Evolutionary conservation across 2,113 vertebrate genomes (phyloP).

Genomic region (Neoarius graeffei): DNA sequence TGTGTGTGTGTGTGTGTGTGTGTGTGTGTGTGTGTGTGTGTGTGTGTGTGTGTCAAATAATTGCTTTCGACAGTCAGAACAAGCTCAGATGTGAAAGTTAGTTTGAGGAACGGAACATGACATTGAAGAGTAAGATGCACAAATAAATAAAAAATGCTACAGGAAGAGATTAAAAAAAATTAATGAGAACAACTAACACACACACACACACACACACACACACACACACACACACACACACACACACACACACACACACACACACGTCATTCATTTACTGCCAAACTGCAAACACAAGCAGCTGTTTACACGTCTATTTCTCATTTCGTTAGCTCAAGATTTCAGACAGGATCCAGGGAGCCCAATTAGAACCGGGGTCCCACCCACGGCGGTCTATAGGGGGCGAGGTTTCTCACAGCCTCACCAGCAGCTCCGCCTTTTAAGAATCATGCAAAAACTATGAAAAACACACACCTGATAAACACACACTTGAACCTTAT

Average conservation of each 20-base stretch:
- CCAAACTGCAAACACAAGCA: not conserved
- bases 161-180: not conserved
- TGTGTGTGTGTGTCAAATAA: not conserved
- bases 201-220: not conserved
- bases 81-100: too few relatives aligned
- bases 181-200: too few relatives aligned
- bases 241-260: not conserved
- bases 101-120: too few relatives aligned
- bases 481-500: not conserved
- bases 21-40: too few relatives aligned
- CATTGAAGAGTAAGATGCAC: too few relatives aligned
- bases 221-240: not conserved
- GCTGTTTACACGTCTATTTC: not conserved
- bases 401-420: not conserved
- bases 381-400: not conserved
- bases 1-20: too few relatives aligned
- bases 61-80: not conserved
- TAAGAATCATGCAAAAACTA: not conserved
- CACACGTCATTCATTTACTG: not conserved
- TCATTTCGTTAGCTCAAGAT: not conserved
- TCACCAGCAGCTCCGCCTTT: not conserved
- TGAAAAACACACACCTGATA: constrained; percentile 6
- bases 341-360: not conserved
- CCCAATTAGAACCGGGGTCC: not conserved
- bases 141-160: not conserved